phyloP scores from a whole-genome alignment of 2,113 vertebrate species.

The Gulo gulo region DNA sequence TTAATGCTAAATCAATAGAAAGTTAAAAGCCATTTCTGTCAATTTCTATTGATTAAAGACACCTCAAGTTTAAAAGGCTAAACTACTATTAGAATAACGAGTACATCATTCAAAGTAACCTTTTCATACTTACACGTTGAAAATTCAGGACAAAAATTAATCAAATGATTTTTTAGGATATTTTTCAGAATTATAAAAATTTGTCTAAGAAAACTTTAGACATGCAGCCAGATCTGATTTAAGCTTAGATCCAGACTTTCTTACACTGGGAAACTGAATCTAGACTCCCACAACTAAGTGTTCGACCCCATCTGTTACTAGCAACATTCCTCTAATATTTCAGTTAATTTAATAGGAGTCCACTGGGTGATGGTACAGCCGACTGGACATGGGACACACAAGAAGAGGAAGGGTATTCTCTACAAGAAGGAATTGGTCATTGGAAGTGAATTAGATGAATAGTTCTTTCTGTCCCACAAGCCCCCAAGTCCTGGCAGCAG shows the following conservation, averaged over 20 bases:
- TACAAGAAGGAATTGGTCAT: not conserved
- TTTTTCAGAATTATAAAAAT: slow-evolving; percentile 25
- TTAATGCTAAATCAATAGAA: slow-evolving; percentile 20
- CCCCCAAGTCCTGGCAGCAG: not conserved
- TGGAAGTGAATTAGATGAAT: not conserved
- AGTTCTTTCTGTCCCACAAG: not conserved
- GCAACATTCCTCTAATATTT: slow-evolving; percentile 10
- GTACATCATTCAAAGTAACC: not conserved
- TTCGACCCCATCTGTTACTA: slow-evolving; percentile 44
- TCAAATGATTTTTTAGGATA: not conserved
- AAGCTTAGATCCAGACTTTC: not conserved
- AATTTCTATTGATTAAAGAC: not conserved
- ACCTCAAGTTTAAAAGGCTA: not conserved
- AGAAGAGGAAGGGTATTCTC: not conserved
- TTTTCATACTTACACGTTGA: not conserved
- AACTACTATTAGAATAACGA: not conserved
- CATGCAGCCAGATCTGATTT: not conserved
- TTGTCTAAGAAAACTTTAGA: slow-evolving; percentile 1
- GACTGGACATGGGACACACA: not conserved
- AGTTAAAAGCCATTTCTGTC: slow-evolving; percentile 29
- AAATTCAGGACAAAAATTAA: slow-evolving; percentile 7
- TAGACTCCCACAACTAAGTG: slow-evolving; percentile 24
- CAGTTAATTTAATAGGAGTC: not conserved
- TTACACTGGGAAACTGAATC: slow-evolving; percentile 20
- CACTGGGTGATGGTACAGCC: not conserved